Evolutionary conservation across 2,888 invertebrate species (phyloP).

Genomic region (Pedicia rivosa): DNA sequence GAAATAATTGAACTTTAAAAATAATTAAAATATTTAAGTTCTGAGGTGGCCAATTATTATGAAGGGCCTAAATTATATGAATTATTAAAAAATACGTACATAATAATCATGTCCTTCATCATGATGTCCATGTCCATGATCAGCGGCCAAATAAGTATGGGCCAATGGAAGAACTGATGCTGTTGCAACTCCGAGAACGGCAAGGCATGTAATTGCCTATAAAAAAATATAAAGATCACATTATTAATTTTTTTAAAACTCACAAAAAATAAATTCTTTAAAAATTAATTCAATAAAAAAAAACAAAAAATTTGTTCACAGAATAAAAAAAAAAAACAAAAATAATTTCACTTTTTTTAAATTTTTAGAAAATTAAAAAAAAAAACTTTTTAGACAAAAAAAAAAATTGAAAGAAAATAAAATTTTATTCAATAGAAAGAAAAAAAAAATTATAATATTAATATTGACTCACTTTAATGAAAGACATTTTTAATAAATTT

Average conservation of each 20-base stretch:
- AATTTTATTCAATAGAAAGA: no score
- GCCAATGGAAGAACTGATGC: slow-evolving; percentile 26
- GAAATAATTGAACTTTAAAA: no score
- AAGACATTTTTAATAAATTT: slow-evolving; percentile 24
- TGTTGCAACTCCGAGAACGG: slow-evolving; percentile 27
- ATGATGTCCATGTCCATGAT: slow-evolving; percentile 18
- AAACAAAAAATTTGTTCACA: no score
- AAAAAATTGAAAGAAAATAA: no score
- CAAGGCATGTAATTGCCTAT: slow-evolving; percentile 29
- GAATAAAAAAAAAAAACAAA: no score
- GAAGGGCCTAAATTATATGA: no score
- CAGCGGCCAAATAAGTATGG: slow-evolving; percentile 22
- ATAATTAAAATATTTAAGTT: no score
- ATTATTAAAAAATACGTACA: slow-evolving; percentile 27
- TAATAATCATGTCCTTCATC: slow-evolving; percentile 24
- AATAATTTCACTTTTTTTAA: slow-evolving; percentile 3
- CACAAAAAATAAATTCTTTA: background rate
- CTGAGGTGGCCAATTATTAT: no score
- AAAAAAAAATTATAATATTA: background rate
- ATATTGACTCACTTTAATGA: slow-evolving; percentile 29
- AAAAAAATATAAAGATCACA: slow-evolving; percentile 11
- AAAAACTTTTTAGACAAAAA: background rate
- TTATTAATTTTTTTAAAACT: slow-evolving; percentile 3
- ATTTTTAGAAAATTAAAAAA: slow-evolving; percentile 2
- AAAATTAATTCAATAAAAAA: background rate